Evolutionary conservation across 1,140 invertebrate species (phyloP).

Genomic region (Eubasilissa regina): DNA sequence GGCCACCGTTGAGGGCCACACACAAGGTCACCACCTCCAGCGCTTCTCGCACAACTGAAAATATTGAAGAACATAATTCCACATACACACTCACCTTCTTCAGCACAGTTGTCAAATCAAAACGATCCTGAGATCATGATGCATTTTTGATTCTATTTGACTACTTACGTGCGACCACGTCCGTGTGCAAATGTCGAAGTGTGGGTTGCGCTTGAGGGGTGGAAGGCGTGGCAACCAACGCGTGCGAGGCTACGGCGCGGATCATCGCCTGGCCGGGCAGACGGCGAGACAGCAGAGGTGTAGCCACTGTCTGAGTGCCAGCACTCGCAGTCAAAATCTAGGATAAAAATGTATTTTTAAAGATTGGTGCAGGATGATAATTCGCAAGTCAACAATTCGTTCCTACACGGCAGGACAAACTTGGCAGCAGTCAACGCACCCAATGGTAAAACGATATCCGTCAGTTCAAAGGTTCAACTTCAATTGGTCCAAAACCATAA

Average conservation of each 20-base stretch:
- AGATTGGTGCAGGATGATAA: too few species aligned
- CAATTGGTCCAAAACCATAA: too few species aligned
- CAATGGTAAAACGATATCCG: too few species aligned
- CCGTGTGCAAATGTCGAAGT: constrained; percentile 63
- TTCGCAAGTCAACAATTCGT: too few species aligned
- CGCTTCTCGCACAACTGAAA: constrained; percentile 89
- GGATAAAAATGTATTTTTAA: too few species aligned
- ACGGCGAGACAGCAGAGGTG: constrained; percentile 67
- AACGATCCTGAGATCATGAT: too few species aligned
- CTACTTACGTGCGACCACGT: constrained; percentile 68
- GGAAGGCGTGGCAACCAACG: constrained; percentile 49
- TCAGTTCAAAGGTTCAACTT: too few species aligned
- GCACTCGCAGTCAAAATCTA: background rate
- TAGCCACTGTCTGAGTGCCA: constrained; percentile 60
- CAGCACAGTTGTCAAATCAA: background rate
- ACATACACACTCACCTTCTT: background rate
- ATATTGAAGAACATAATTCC: too few species aligned
- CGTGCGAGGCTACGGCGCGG: constrained; percentile 61
- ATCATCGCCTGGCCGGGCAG: constrained; percentile 65
- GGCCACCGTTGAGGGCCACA: constrained; percentile 87
- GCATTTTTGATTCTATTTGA: too few species aligned
- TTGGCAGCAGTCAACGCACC: too few species aligned
- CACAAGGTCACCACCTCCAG: constrained; percentile 93
- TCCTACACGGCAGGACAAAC: too few species aligned
- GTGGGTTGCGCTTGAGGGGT: constrained; percentile 23